Conservation (phyloP, 2,797 vertebrate genomes). For the Xenentodon cancila region DNA sequence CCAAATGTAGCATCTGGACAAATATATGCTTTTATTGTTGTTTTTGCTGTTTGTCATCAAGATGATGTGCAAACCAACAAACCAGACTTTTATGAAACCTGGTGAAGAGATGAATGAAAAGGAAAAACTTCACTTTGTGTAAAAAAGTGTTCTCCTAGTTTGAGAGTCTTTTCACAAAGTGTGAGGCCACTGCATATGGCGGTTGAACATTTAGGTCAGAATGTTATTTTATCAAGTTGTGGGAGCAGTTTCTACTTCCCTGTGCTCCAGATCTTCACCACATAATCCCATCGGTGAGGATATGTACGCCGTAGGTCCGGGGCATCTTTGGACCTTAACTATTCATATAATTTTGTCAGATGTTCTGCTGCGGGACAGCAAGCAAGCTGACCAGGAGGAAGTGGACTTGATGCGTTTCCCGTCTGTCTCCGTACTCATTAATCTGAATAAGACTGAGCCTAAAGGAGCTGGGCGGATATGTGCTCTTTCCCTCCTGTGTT, state of each 20-base stretch:
- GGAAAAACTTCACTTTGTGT: not conserved
- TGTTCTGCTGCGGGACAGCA: constrained; percentile 28
- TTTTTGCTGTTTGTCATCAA: not conserved
- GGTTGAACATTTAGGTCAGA: constrained; percentile 13
- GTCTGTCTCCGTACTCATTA: constrained; percentile 67
- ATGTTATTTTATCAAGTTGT: constrained; percentile 35
- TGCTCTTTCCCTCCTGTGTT: constrained; percentile 36
- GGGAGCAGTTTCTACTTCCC: constrained; percentile 34
- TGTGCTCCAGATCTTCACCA: constrained; percentile 37
- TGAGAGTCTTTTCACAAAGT: not conserved
- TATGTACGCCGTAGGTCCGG: constrained; percentile 43
- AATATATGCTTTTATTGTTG: not conserved
- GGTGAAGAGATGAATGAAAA: not conserved
- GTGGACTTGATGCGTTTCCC: constrained; percentile 50
- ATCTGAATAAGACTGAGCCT: constrained; percentile 54
- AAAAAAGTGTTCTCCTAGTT: no score
- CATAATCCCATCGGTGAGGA: constrained; percentile 51
- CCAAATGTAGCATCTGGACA: no score
- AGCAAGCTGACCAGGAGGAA: constrained; percentile 55
- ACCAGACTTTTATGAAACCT: not conserved
- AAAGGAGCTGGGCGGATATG: constrained; percentile 34
- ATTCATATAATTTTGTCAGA: constrained; percentile 52
- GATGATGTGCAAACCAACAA: not conserved
- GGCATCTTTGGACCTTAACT: constrained; percentile 49
- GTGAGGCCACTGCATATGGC: not conserved